These are phyloP conservation scores for Amblyteles armatorius DNA, from an alignment of 2,888 invertebrate genomes.

Conservation along the genomic window DNA sequence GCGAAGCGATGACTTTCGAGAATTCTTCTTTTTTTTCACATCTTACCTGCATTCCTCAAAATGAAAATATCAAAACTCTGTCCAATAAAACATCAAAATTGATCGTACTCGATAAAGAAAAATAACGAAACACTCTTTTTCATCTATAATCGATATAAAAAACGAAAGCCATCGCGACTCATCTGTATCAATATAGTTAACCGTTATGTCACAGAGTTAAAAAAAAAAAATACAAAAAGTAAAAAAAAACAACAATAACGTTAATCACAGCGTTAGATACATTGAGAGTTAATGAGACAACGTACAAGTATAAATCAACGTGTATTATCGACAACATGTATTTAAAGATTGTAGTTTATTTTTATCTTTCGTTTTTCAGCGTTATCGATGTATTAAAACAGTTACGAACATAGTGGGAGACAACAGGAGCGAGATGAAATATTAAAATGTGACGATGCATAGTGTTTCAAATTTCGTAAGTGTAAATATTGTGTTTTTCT, in stretches of 20 bases:
- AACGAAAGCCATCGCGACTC: conserved; percentile 52
- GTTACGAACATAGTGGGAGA: conserved; percentile 46
- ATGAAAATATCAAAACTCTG: not conserved
- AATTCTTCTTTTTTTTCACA: conserved; percentile 13
- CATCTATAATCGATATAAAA: not conserved
- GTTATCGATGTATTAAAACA: conserved; percentile 45
- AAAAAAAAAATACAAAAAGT: conserved; percentile 41
- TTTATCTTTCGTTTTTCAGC: conserved; percentile 45
- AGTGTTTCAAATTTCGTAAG: conserved; percentile 1
- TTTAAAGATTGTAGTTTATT: conserved; percentile 16
- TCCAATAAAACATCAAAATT: not conserved
- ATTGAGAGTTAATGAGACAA: conserved; percentile 64
- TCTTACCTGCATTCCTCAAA: conserved; percentile 55
- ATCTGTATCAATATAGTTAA: conserved; percentile 18
- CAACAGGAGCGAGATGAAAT: conserved; percentile 32
- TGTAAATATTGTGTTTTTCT: not conserved
- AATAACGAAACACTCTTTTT: not conserved
- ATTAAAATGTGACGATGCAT: conserved; percentile 29
- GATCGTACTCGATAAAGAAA: not conserved
- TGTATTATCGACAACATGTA: conserved; percentile 52
- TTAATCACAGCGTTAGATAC: conserved; percentile 70
- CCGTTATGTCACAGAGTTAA: conserved; percentile 40
- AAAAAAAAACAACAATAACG: conserved; percentile 21
- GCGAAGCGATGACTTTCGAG: conserved; percentile 47
- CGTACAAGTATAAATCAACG: conserved; percentile 36